These are phyloP conservation scores for Beroe forskalii DNA, from an alignment of 37 sponge, comb jelly and placozoan species.

Conservation along the genomic window DNA sequence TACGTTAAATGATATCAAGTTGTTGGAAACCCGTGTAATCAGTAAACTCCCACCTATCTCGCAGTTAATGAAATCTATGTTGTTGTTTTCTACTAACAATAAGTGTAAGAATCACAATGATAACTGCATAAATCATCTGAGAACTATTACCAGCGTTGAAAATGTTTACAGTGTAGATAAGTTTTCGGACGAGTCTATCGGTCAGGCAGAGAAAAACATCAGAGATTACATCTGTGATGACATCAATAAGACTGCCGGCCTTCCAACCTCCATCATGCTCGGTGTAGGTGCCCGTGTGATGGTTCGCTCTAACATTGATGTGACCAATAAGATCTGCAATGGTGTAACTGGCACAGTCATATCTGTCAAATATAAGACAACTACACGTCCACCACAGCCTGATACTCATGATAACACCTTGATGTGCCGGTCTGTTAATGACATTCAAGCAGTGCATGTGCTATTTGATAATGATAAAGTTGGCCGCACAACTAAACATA, in stretches of 20 bases:
- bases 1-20: not conserved
- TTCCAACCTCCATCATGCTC: not conserved
- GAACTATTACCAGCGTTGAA: not conserved
- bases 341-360: conserved; percentile 33
- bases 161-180: not conserved
- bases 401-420: not conserved
- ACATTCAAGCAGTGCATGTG: not conserved
- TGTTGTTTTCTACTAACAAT: not conserved
- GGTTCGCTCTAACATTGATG: conserved; percentile 21
- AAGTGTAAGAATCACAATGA: conserved; percentile 6
- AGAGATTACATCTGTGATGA: not conserved
- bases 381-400: not conserved
- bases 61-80: not conserved
- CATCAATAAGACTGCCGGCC: conserved; percentile 40
- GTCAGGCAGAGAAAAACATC: not conserved
- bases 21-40: not conserved
- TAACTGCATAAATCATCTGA: not conserved
- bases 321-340: not conserved
- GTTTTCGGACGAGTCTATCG: conserved; percentile 15
- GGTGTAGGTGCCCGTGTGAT: conserved; percentile 35
- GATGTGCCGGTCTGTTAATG: not conserved
- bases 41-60: not conserved
- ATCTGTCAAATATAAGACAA: not conserved
- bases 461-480: not conserved
- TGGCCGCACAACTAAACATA: not conserved